Evolutionary conservation across 2,888 invertebrate genomes (phyloP).

Genomic region (Bugulina stolonifera): DNA sequence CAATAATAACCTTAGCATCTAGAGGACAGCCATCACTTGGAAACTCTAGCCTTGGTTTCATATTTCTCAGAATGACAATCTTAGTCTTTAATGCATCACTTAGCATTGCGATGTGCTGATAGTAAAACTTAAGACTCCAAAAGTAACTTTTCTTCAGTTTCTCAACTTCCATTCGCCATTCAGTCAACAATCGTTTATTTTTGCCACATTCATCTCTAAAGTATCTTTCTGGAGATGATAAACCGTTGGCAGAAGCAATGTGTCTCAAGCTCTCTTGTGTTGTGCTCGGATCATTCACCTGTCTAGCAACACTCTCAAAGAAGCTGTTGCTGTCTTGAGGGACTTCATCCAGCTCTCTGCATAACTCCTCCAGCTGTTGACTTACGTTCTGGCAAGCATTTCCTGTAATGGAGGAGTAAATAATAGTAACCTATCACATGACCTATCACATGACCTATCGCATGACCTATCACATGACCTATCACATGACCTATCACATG

Average conservation of each 20-base stretch:
- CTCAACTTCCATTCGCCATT: not conserved
- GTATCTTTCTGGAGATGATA: not conserved
- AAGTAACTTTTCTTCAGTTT: not conserved
- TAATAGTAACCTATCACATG: not conserved
- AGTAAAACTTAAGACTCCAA: not conserved
- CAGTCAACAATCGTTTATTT: not conserved
- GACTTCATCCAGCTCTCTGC: not conserved
- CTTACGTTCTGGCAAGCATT: not conserved
- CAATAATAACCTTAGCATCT: not conserved
- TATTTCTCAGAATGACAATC: not conserved
- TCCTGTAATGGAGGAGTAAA: too few species aligned
- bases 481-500: not conserved
- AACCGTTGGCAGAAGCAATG: not conserved
- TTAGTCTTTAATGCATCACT: not conserved
- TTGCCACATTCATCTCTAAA: not conserved
- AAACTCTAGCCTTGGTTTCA: not conserved
- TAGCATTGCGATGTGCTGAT: not conserved
- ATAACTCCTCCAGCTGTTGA: not conserved
- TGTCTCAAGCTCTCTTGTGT: not conserved
- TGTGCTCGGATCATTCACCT: not conserved
- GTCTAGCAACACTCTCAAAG: not conserved
- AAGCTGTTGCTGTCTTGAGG: not conserved
- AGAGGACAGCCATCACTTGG: not conserved
- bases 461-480: not conserved
- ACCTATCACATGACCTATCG: not conserved